Percentiles rank a stretch among this genome's conserved stretches.
Conservation (phyloP, 2,797 vertebrate genomes). For the Lithobates sylvaticus region DNA sequence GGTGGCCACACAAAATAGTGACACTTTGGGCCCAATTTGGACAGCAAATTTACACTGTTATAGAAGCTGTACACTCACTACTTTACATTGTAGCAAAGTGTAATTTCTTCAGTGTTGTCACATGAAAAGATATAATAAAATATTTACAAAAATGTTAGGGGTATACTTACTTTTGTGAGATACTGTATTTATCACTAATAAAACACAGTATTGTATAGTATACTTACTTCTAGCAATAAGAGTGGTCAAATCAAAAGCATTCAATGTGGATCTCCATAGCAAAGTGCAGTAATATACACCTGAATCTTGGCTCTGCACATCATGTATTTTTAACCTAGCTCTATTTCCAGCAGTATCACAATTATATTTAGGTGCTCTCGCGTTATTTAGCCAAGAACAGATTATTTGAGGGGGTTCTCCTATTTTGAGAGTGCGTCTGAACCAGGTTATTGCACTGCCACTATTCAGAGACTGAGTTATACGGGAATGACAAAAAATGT, state of each 20-base stretch:
- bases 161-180: too few species aligned
- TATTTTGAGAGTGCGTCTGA: not conserved
- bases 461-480: not conserved
- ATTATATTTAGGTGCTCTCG: not conserved
- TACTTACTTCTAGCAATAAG: not conserved
- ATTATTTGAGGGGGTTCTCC: not conserved
- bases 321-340: not conserved
- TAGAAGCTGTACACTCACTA: too few species aligned
- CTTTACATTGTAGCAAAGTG: too few species aligned
- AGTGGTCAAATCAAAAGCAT: not conserved
- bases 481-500: not conserved
- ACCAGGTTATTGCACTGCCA: not conserved
- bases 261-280: not conserved
- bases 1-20: too few species aligned
- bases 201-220: not conserved
- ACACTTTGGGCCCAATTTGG: too few species aligned
- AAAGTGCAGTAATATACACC: not conserved
- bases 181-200: too few species aligned
- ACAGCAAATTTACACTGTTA: too few species aligned
- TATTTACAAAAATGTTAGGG: too few species aligned
- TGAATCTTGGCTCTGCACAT: not conserved
- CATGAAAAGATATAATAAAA: too few species aligned
- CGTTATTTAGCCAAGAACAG: not conserved
- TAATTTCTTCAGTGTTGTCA: too few species aligned
- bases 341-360: not conserved